Base-by-base conservation (phyloP, 2,113 vertebrate species). In the Emydocephalus ijimae region DNA sequence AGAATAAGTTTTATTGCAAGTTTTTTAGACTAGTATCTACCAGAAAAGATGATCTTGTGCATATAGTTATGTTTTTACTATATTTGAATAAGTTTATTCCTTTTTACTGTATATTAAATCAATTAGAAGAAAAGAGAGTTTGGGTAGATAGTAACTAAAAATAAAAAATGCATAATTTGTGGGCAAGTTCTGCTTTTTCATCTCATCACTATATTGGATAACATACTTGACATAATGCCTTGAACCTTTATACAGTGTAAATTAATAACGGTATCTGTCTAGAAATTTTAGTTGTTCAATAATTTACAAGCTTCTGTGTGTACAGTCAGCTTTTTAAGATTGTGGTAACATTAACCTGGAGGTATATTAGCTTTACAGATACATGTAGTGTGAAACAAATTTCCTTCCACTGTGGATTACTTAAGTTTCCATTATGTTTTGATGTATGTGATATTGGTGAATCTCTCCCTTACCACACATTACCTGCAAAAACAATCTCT, bases 341-440 rank as follows among this genome's bases (percentile, higher is more conserved):
- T 91, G 4, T 54, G 89, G 85, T 55, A 90, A 57, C 91, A 94
- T 90, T 21, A 74, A 91, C 81, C 64, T 0, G 87, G 90, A 92
- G 90, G 43, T 54, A 89, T 90, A 90, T 92, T 55, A 95, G 1
- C 50, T 81, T 69, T 29, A 85, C 57, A 90, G 81, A 52, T 8
- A 29, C 29, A n/a, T 74, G 43, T 85, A 26, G 93, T 56, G 24
- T 69, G 18, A 43, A 91, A 0, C 50, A 91, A 89, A 4, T 90
- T 93, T 85, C 94, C 92, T 91, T 29, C 34, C 57, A 86, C 90
- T 93, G 90, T 69, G 29, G 5, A 85, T 3, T 45, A 69, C 14
- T 92, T 89, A 48, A 55, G 92, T 93, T 90, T 91, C 39, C 96
- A 94, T 91, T 24, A 96, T 10, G 89, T 94, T 92, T 93, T 94